Base-by-base conservation (phyloP, 2,113 vertebrate genomes). In the Alectura lathami region DNA sequence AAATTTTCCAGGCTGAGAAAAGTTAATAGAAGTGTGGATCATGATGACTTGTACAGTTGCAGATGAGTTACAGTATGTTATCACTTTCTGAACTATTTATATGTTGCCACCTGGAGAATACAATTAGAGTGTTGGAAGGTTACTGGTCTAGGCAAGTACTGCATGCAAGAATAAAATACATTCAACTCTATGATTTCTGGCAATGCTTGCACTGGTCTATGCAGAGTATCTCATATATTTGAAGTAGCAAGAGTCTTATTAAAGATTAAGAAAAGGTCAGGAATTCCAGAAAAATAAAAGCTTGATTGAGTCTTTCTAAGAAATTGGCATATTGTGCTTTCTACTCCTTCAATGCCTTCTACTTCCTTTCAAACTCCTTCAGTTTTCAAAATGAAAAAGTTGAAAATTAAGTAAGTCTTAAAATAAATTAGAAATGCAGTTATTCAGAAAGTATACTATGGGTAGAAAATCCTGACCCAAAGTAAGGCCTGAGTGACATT, bases 21-120 rank as follows among this genome's bases (percentile, higher is more conserved):
- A 87, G 57, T 47, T 93, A 89, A 86, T 80, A 63, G 78, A 80
- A 74, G 27, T 20, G 89, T 92, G 94, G 94, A 92, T 83, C 79
- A 83, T 67, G 45, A 42, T 96, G 91, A 70, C 68, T 95, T 77
- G 30, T 77, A 83, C 56, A 67, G 73, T 51, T 83, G 68, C 51
- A 83, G 36, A 93, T 94, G 85, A 86, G 51, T 91, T 95, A 88
- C 53, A 80, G 64, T 53, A 83, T 0, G 8, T 89, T 94, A 80
- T 47, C 23, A 8, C 77, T 88, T 85, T 91, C n/a, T 30, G 30
- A 87, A 67, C 32, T 80, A 82, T 92, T 96, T 84, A n/a, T 79
- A 88, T 85, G 29, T 88, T 85, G n/a, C 29, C n/a, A n/a, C n/a
- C n/a, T n/a, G n/a, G n/a, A 92, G 59, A 92, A 67, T 62, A 56